Percentiles rank a stretch among this genome's conserved stretches.
Evolutionary conservation across 2,888 invertebrate genomes (phyloP).

Genomic region (Drosophila borealis): DNA sequence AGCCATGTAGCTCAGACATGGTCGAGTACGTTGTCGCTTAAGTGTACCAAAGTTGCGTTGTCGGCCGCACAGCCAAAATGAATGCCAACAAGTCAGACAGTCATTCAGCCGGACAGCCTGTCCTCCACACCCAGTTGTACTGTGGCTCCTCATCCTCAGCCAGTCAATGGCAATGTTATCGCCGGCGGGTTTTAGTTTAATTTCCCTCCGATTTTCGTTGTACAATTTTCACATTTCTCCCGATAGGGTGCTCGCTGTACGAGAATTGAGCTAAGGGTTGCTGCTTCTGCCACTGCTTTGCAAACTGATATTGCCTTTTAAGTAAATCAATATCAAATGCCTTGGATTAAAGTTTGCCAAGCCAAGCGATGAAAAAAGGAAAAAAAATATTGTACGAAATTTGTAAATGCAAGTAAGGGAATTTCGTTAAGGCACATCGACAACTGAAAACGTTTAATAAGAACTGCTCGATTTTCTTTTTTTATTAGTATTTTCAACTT

Average conservation of each 20-base stretch:
- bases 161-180: conserved; percentile 49
- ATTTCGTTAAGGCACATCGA: conserved; percentile 3
- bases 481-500: too few species aligned
- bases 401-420: conserved; percentile 22
- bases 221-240: conserved; percentile 75
- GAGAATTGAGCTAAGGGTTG: conserved; percentile 57
- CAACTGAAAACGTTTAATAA: conserved; percentile 22
- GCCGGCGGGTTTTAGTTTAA: conserved; percentile 75
- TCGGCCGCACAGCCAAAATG: conserved; percentile 65
- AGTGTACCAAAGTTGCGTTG: conserved; percentile 75
- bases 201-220: conserved; percentile 78
- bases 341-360: conserved; percentile 75
- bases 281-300: conserved; percentile 34
- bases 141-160: conserved; percentile 26
- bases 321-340: conserved; percentile 77
- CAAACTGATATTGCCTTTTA: conserved; percentile 77
- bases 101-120: conserved; percentile 45
- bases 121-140: not conserved
- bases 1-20: conserved; percentile 37
- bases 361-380: conserved; percentile 27
- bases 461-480: too few species aligned
- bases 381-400: conserved; percentile 21
- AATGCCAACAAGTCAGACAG: conserved; percentile 73
- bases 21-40: conserved; percentile 61
- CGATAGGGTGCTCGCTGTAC: conserved; percentile 40